Base-by-base conservation (phyloP, 2,113 vertebrate genomes). In the Hemiscyllium ocellatum region DNA sequence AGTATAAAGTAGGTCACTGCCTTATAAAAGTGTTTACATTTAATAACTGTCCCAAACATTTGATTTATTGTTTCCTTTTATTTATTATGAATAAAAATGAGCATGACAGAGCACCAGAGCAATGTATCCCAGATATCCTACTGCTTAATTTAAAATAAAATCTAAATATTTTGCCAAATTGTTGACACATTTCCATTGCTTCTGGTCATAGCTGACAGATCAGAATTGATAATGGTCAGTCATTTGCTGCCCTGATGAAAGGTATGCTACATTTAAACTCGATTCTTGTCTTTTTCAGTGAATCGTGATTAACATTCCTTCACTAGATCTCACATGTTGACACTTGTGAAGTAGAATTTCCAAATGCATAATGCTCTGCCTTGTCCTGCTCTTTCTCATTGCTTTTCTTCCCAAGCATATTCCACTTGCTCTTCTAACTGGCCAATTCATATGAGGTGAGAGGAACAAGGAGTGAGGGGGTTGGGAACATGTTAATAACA, bases 61-160 rank as follows among this genome's bases (percentile, higher is more conserved):
- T 19, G 6, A 8, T 68, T 94, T 94, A 94, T 94, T 95, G 93
- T 76, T 29, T 76, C 47, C 94, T 72, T 95, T 70, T 95, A 42
- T 95, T 19, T 95, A 95, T 95, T 52, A 17, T 76, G 76, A 33
- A 72, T 72, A 52, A 52, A 72, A 94, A 12, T 26, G 65, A 70
- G 33, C 37, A 7, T 66, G 42, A 24, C 24, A 90, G 47, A 69
- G 94, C 33, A 72, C 24, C 26, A 33, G 24, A 24, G 42, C 94
- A 95, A 50, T 29, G 93, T 95, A 68, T 95, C 37, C 37, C 94
- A 50, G 68, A 72, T 95, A 72, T 95, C 94, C 94, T 70, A 68
- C 69, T 52, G 56, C 7, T 61, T 95, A 72, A 72, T 72, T 95
- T 72, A 69, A 42, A 95, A 50, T 72, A 95, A 95, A 50, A 20